phyloP scores from a whole-genome alignment of 2,797 vertebrate genomes.

The Rallus crepitans region DNA sequence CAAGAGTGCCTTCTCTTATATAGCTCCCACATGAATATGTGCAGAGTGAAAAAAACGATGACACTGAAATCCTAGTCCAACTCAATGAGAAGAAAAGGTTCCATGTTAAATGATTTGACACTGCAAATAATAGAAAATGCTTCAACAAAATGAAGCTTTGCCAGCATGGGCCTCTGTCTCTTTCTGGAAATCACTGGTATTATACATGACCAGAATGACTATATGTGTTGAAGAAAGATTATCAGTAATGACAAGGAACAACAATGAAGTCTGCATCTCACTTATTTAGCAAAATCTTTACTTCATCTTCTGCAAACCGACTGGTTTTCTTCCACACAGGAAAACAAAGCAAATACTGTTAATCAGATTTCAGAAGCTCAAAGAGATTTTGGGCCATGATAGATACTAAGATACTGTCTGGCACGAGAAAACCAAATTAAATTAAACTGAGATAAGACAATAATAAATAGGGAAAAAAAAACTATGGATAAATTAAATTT shows the following conservation, averaged over 20 bases:
- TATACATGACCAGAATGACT: not conserved
- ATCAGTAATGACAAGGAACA: not conserved
- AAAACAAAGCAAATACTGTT: not conserved
- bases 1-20: not conserved
- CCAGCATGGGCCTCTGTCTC: not conserved
- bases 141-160: constrained; percentile 8
- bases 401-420: not conserved
- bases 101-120: not conserved
- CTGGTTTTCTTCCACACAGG: not conserved
- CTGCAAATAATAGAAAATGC: constrained; percentile 15
- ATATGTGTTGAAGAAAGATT: not conserved
- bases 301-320: not conserved
- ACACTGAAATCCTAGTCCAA: constrained; percentile 16
- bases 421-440: not conserved
- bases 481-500: not conserved
- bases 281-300: not conserved
- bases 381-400: not conserved
- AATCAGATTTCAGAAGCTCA: not conserved
- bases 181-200: constrained; percentile 2
- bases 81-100: constrained; percentile 9
- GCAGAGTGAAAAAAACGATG: not conserved
- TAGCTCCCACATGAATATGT: not conserved
- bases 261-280: not conserved
- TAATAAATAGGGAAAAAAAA: not conserved
- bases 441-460: not conserved